Conservation (phyloP, 2,113 vertebrate genomes). For the Hypocryptadius cinnamomeus region DNA sequence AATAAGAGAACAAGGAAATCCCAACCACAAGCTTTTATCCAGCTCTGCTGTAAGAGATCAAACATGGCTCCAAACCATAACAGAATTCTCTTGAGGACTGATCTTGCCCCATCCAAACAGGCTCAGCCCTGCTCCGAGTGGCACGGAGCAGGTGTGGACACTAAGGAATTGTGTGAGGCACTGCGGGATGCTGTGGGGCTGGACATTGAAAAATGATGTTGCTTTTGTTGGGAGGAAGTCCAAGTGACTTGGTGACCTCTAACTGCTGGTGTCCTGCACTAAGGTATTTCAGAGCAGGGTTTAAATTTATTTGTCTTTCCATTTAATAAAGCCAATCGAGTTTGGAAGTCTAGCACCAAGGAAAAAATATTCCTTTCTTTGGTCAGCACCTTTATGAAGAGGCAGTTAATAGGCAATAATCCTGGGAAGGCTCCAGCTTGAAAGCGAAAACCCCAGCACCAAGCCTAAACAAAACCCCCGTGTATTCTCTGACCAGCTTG, state of each 20-base stretch:
- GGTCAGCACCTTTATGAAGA: slow-evolving; percentile 48
- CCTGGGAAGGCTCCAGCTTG: slow-evolving; percentile 41
- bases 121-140: rapidly evolving
- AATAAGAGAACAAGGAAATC: slow-evolving; percentile 2
- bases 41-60: not conserved
- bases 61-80: not conserved
- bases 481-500: slow-evolving; percentile 52
- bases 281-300: not conserved
- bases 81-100: not conserved
- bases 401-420: slow-evolving; percentile 59
- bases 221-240: slow-evolving; percentile 44
- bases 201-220: not conserved
- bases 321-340: not conserved
- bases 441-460: slow-evolving; percentile 17
- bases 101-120: not conserved
- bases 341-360: not conserved
- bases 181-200: not conserved
- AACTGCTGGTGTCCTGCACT: not conserved
- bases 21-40: not conserved
- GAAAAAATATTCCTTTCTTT: not conserved
- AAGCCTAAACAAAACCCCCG: not conserved
- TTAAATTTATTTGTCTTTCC: slow-evolving; percentile 29
- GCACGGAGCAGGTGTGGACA: not conserved
- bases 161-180: not conserved
- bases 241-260: slow-evolving; percentile 34